Conservation (phyloP, 2,888 invertebrate genomes). For the Antitype chi region DNA sequence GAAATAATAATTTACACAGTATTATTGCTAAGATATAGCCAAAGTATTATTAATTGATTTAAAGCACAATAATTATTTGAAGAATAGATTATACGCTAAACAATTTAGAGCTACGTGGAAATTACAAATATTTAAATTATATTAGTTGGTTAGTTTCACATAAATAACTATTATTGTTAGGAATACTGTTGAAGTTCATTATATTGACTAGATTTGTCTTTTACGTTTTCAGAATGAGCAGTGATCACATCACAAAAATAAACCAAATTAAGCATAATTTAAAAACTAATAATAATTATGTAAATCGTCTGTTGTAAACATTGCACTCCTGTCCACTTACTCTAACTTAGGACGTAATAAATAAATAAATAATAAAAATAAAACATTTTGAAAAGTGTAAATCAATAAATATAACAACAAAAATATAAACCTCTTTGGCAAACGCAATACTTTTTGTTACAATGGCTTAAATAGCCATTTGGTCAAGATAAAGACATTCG, state of each 20-base stretch:
- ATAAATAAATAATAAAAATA: slow-evolving; percentile 65
- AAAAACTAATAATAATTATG: slow-evolving; percentile 50
- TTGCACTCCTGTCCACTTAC: slow-evolving; percentile 65
- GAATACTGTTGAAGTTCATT: slow-evolving; percentile 71
- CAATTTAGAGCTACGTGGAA: slow-evolving; percentile 49
- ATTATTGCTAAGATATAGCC: slow-evolving; percentile 47
- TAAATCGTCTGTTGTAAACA: slow-evolving; percentile 58
- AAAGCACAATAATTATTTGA: slow-evolving; percentile 49
- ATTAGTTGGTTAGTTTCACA: slow-evolving; percentile 38
- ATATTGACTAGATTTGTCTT: slow-evolving; percentile 80
- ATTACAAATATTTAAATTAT: slow-evolving; percentile 51
- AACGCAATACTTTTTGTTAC: slow-evolving; percentile 64
- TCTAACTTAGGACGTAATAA: slow-evolving; percentile 63
- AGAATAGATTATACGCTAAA: slow-evolving; percentile 50
- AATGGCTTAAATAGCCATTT: slow-evolving; percentile 53
- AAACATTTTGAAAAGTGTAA: slow-evolving; percentile 64
- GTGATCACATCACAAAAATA: slow-evolving; percentile 66
- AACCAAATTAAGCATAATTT: slow-evolving; percentile 60
- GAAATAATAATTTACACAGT: slow-evolving; percentile 54
- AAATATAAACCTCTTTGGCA: slow-evolving; percentile 70
- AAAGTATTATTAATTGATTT: slow-evolving; percentile 44
- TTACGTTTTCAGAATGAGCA: slow-evolving; percentile 70
- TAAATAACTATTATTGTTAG: slow-evolving; percentile 56
- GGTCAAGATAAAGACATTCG: slow-evolving; percentile 49
- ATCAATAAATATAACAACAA: slow-evolving; percentile 66